Evolutionary conservation across 2,888 invertebrate species (phyloP), one percentile per base, ranked within the genome.

Genomic region (Rosalia funebris): DNA sequence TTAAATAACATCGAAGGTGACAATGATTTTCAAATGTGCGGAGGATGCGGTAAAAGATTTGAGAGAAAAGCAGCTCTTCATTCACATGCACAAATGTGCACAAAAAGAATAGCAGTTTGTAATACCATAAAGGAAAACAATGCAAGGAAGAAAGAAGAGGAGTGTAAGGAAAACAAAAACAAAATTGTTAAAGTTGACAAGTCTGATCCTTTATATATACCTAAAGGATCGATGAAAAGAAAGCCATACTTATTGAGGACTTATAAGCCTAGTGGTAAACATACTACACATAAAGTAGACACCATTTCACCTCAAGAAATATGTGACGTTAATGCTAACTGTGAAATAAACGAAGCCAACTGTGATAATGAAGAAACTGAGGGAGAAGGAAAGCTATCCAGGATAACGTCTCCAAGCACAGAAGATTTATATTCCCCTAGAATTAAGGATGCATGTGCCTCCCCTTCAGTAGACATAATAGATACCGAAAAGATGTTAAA

Each of bases 51-150:
- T 0, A 88, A 89, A 67, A 83, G 86, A 58, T 91, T 91, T 75
- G 91, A 91, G 75, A 84, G 90, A 0, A 87, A 88, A 66, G 91
- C 90, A 9, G 91, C 91, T 1, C 82, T 91, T 1, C 86, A 87
- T 3, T 88, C 91, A 14, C 92, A 91, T 81, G 84, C 88, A 34
- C 86, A 88, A 75, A 88, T 87, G 55, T 92, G 91, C 77, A 84
- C 82, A 63, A 86, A 86, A 63, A 82, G 87, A 41, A 80, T 81
- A 42, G 80, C 83, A 3, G 80, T 82, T 1, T 83, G 83, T 62
- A 83, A 83, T 71, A 71, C 72, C 12, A 75, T 75, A 25, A 74
- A 77, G 60, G 72, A 73, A 62, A 76, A 75, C 63, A 69, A 69
- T 52, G 62, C 62, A 20, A 72, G 66, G 62, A 68, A 69, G 37